Base-by-base conservation (phyloP, 2,888 invertebrate species). In the Leistus spinibarbis region DNA sequence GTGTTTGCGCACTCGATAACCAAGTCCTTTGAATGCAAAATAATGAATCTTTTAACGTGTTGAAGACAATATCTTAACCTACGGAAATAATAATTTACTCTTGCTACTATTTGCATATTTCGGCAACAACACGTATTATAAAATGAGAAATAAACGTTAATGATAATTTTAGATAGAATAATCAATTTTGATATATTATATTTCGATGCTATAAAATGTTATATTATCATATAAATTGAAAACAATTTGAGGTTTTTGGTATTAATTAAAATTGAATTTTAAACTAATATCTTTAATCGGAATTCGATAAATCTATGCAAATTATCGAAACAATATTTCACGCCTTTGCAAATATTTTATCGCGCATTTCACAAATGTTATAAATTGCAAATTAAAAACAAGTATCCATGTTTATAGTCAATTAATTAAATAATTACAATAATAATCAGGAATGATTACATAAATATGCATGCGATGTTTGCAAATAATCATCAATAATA, bases 231-330 rank as follows among this genome's bases (percentile, higher is more conserved):
- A 69, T 65, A 72, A 72, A 72, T 72, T 54, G 64, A 40, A 66
- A 65, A 65, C 65, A 23, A 72, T 65, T 72, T 72, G 72, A 72
- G 64, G 72, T 72, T 65, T 72, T 72, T 64, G 64, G 27, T 65
- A 65, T 65, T 66, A 65, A 64, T 72, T 71, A 71, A 71, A 64
- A 66, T 72, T 65, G 72, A 27, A 72, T 72, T 72, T 72, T 72
- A 65, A 64, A 56, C 63, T 56, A 17, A 27, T 1, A 64, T 24
- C 0, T 60, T 60, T 60, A 0, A 20, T 20, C 19, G 60, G 19
- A 19, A 60, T 60, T 60, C 4, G 1, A 60, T 17, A 60, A 20
- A 20, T 60, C 60, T 9, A 57, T 5, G 13, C 17, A 60, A 3
- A 60, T 16, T 19, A n/a, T 17, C 22, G 10, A 60, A 3, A 40